Evolutionary conservation across 1,140 invertebrate genomes (phyloP), one percentile per base, ranked within the genome.

Genomic region (Zaprionus davidi): DNA sequence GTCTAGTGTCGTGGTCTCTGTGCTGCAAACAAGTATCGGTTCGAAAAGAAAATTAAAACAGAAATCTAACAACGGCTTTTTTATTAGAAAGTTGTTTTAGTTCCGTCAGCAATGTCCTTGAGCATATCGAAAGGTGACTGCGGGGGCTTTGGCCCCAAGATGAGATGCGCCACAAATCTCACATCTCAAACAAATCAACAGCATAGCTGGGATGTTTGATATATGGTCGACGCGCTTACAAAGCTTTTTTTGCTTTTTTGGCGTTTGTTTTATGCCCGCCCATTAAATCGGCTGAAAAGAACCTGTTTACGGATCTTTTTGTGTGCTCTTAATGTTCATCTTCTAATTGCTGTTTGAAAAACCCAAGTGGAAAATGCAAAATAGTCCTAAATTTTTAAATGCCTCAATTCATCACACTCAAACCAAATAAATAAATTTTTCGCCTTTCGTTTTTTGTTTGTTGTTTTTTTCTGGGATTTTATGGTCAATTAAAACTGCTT

Each of bases 21-120:
- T 26, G 59, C 65, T 64, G 31, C 53, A 66, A 71, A 64, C 60
- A 44, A 76, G 46, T 62, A 77, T 63, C 38, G 56, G 34, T 44
- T 62, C n/a, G 63, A 62, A 62, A 90, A 81, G 85, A 81, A 88
- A 88, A 88, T 90, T 84, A 88, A 88, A 58, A 79, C 81, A 90
- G 66, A 90, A 67, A 80, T 90, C 77, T 59, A 63, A 74, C 12
- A 44, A 53, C 58, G 53, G 64, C 76, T 78, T 90, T 88, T 81
- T 79, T 82, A 88, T 88, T 88, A 88, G 84, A 88, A 88, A 88
- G 84, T 90, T 88, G 84, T 88, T 88, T 78, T 69, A 88, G 84
- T 88, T 88, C 84, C 85, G 85, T 88, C 81, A 85, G 24, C 71
- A 51, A 20, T 67, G 84, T 90, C 84, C 84, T 87, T 87, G 84